Evolutionary conservation across 1,140 invertebrate genomes (phyloP), one percentile per base, ranked within the genome.

Genomic region (Riptortus pedestris): DNA sequence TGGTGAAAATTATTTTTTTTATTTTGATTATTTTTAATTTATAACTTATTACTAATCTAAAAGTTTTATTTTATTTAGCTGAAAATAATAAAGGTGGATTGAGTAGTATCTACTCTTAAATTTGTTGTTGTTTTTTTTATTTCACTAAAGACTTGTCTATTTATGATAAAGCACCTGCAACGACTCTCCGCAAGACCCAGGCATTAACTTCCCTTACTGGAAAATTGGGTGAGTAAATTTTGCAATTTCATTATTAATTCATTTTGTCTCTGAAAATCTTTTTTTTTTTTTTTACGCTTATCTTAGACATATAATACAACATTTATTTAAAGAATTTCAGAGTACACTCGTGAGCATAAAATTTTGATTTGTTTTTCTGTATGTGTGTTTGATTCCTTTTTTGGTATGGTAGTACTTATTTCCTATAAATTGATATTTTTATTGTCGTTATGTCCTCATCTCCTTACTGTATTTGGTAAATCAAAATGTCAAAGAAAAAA

Each of bases 151-250:
- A 24, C 74, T 67, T 74, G 71, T 74, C 72, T 74, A 73, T 75
- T 77, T 75, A 78, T 78, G 76, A 78, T 77, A 82, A 82, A 81
- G 79, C 78, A 79, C 81, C 82, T 76, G 81, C 82, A 75, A 77
- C 79, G 76, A 79, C 82, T 74, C 76, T 82, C 71, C 78, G 79
- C 79, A 81, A 82, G 77, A 81, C 79, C 75, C 78, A 80, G 72
- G 82, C 83, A 79, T 80, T 85, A 78, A 79, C 81, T 72, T 82
- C 83, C 77, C 78, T 85, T 72, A 80, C 82, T 70, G 78, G 79
- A 69, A 77, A 80, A 70, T 79, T 84, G 71, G 82, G 83, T 85
- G 78, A 84, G 82, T 83, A 63, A n/a, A n/a, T n/a, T n/a, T n/a
- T n/a, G n/a, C n/a, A n/a, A n/a, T 61, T 62, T n/a, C 31, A 5